Evolutionary conservation across 2,797 vertebrate genomes (phyloP), one percentile per base, ranked within the genome.

Genomic region (Pangasius krempfi): DNA sequence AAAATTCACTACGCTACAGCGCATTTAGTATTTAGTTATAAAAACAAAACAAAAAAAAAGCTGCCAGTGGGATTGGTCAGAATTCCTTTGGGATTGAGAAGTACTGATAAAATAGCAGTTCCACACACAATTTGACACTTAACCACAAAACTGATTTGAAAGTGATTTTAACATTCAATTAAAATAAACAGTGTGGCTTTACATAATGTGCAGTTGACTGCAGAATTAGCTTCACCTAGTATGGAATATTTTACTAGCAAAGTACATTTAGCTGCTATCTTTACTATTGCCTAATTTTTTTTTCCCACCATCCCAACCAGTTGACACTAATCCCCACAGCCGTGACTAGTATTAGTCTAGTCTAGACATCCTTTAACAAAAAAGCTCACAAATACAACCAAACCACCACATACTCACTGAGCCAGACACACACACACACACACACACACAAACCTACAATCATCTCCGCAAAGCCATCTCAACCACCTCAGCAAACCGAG

Each of bases 391-490:
- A 47, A 47, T 47, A 13, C 73, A 50, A 47, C 25, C 22, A 76
- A 76, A 6, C 22, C 73, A 75, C 6, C 18, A 22, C 40, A 75
- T 47, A 10, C 20, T 25, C 72, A 72, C 40, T 12, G 9, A 72
- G 2, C 33, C 52, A 54, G 8, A 54, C 3, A 54, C 52, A 54
- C 52, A 37, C 54, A 86, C 7, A 80, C 62, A 66, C 33, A 80
- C 50, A 30, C 33, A 12, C 8, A 16, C 40, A 86, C 86, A 50
- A 30, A 66, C 22, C n/a, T 56, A 37, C 50, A 90, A 20, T 58
- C 56, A 84, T 78, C 54, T 56, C 60, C 87, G 30, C 88, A 88
- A 88, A 66, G 58, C 56, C 56, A 75, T 37, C 68, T 78, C 8
- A 40, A 37, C 22, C 44, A 86, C n/a, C 52, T 16, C 54, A 25